Conservation (phyloP, 2,797 vertebrate genomes). For the Sebastes nivosus region DNA sequence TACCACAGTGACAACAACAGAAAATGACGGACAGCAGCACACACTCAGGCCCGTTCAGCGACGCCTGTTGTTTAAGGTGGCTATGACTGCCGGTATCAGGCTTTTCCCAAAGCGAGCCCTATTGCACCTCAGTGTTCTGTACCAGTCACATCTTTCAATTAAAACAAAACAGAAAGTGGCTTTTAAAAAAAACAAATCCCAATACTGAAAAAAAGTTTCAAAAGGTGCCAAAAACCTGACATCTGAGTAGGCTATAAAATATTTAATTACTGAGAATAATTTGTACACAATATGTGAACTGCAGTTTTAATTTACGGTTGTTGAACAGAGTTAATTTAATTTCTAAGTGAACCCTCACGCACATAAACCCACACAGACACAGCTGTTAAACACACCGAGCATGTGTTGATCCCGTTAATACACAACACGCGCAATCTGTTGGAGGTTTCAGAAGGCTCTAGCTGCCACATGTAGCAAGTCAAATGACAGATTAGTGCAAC, state of each 20-base stretch:
- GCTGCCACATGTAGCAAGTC: slow-evolving; percentile 30
- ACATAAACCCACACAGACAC: slow-evolving; percentile 10
- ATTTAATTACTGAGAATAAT: slow-evolving; percentile 30
- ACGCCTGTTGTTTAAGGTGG: too few species aligned
- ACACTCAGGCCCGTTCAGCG: too few species aligned
- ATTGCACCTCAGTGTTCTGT: too few species aligned
- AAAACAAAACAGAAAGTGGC: slow-evolving; percentile 8
- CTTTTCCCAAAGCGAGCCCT: too few species aligned
- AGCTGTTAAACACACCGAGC: slow-evolving; percentile 48
- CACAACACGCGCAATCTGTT: slow-evolving; percentile 42
- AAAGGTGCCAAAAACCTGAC: background rate
- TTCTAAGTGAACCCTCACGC: background rate
- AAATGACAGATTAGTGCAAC: slow-evolving; percentile 44
- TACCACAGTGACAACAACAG: too few species aligned
- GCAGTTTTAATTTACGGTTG: slow-evolving; percentile 11
- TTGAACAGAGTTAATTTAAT: slow-evolving; percentile 7
- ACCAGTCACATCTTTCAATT: background rate
- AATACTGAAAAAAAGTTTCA: background rate
- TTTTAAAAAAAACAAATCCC: background rate
- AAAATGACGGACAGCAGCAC: background rate
- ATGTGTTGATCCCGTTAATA: slow-evolving; percentile 29
- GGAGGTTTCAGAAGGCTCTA: slow-evolving; percentile 13
- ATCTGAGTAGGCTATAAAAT: background rate
- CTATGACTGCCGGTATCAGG: too few species aligned
- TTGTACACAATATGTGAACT: slow-evolving; percentile 23